Base-by-base conservation (phyloP, 2,113 vertebrate genomes). In the Bambusicola thoracicus region DNA sequence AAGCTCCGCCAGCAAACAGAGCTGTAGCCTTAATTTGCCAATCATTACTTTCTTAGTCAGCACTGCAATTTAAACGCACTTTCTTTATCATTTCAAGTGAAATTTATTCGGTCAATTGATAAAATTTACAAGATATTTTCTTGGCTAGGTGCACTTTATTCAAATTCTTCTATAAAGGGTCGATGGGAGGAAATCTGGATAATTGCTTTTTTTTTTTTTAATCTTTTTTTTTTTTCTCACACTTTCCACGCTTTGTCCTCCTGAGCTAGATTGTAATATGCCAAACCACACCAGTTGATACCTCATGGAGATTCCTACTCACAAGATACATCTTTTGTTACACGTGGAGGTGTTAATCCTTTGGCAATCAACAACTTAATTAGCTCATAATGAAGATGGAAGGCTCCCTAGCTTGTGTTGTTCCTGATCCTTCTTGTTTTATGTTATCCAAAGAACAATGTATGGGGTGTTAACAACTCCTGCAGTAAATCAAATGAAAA, bases 401-500 rank as follows among this genome's bases (percentile, higher is more conserved):
- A 96, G 91, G 3, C 81, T 80, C 91, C 74, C 85, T 87, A 74
- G 62, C 38, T 91, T 87, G 67, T 65, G 58, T 66, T 91, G 68
- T 77, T 94, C 68, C 91, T 92, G 68, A 97, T 95, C 89, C 95
- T 95, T 94, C 72, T 93, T 93, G n/a, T 11, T 91, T 92, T 67
- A 69, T 91, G 93, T 93, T 92, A 81, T 92, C 91, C 79, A 89
- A 63, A 89, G 67, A 81, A 85, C 77, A 77, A 32, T 11, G 53
- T 18, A 74, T 36, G 43, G 95, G 79, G 95, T 97, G 95, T 97
- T 97, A 97, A 97, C 94, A 96, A 95, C 97, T 94, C 84, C 72
- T 95, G 86, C 81, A 90, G 94, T 97, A 97, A 95, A 96, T 96
- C 94, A 97, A 97, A 96, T 96, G 80, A 94, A 96, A 72, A 91